These are phyloP conservation scores for Microctonus aethiopoides DNA, from an alignment of 2,888 invertebrate species.

Conservation along the genomic window DNA sequence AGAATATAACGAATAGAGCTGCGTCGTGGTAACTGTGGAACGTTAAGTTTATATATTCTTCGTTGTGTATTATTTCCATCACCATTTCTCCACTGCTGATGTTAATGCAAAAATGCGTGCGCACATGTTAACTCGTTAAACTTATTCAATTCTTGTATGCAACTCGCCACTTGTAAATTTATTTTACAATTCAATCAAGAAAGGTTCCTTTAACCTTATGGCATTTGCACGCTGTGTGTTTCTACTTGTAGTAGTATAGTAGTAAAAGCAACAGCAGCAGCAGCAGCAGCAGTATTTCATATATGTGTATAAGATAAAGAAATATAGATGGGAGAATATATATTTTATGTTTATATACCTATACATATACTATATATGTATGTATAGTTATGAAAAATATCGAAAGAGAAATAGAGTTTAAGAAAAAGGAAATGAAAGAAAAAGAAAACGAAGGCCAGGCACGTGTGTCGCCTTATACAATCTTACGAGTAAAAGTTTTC, in stretches of 20 bases:
- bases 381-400: not conserved
- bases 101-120: constrained; percentile 38
- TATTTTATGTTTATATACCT: no score
- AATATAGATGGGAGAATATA: not conserved
- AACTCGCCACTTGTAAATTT: constrained; percentile 53
- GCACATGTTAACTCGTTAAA: constrained; percentile 49
- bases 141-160: constrained; percentile 51
- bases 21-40: not conserved
- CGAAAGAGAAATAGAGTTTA: not conserved
- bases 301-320: constrained; percentile 21
- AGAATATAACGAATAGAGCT: not conserved
- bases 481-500: constrained; percentile 44
- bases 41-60: not conserved
- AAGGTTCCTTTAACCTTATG: constrained; percentile 37
- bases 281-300: no score
- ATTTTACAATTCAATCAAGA: constrained; percentile 55
- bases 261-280: no score
- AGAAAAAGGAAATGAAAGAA: constrained; percentile 24
- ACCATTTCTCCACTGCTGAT: not conserved
- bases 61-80: not conserved
- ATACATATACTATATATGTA: not conserved
- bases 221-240: constrained; percentile 30
- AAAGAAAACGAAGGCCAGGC: constrained; percentile 32
- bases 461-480: constrained; percentile 38
- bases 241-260: no score